phyloP scores from a whole-genome alignment of 1,140 invertebrate genomes.

The Lasaia peninsularis region DNA sequence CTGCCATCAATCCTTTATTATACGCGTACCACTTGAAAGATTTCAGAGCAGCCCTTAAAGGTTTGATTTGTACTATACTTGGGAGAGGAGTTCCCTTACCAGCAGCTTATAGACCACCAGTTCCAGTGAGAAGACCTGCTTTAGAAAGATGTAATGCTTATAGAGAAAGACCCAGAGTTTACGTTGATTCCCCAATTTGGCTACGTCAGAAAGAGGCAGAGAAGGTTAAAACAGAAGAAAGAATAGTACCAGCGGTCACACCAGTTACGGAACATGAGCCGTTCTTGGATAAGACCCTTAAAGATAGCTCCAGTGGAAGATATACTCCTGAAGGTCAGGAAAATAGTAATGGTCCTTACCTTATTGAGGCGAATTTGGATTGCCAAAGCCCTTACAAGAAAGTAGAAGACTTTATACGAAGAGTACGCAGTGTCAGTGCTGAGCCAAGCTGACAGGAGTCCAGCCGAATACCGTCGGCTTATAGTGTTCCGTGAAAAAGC shows the following conservation, averaged over 20 bases:
- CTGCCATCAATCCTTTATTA: constrained; percentile 90
- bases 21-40: constrained; percentile 95
- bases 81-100: constrained; percentile 66
- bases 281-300: constrained; percentile 42
- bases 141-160: constrained; percentile 65
- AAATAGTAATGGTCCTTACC: constrained; percentile 44
- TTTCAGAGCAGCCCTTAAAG: constrained; percentile 86
- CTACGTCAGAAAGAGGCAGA: constrained; percentile 63
- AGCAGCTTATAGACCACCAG: constrained; percentile 56
- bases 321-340: constrained; percentile 57
- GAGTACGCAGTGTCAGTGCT: constrained; percentile 55
- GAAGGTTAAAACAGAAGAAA: constrained; percentile 37
- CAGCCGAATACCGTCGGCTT: constrained; percentile 53
- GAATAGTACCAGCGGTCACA: constrained; percentile 27
- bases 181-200: constrained; percentile 73
- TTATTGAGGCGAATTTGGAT: constrained; percentile 52
- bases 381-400: constrained; percentile 63
- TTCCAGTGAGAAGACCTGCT: constrained; percentile 54
- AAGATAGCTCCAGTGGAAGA: constrained; percentile 51
- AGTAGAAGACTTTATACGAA: constrained; percentile 59
- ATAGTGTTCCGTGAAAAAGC: constrained; percentile 54
- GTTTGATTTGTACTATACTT: constrained; percentile 79
- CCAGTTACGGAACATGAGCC: constrained; percentile 51
- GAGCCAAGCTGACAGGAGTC: constrained; percentile 67
- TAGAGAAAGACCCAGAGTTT: constrained; percentile 62